A percentile compares a stretch with the other conserved stretches of the same genome.
Conservation (phyloP, 2,113 vertebrate genomes). For the Sylvilagus bachmani region DNA sequence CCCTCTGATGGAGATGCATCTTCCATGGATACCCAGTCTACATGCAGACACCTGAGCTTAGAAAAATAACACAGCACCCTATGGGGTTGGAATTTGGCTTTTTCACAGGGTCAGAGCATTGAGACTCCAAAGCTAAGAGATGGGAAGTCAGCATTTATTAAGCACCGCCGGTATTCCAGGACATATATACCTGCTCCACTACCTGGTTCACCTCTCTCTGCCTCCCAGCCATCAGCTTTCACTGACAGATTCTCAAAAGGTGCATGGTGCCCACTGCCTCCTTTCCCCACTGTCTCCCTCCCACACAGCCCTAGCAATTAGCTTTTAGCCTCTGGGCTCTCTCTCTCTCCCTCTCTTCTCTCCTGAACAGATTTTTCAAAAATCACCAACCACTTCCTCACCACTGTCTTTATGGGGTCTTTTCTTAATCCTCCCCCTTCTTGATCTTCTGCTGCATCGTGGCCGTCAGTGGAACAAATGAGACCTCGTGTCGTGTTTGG, state of each 20-base stretch:
- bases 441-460: not conserved
- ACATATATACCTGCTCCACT: not conserved
- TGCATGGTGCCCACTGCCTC: not conserved
- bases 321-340: not conserved
- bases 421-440: not conserved
- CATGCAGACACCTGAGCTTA: fast-evolving
- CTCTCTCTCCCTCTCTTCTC: not conserved
- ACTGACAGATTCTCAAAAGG: not conserved
- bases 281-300: not conserved
- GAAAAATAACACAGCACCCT: not conserved
- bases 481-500: too few species aligned
- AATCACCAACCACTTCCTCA: not conserved
- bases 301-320: not conserved
- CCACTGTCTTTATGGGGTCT: not conserved
- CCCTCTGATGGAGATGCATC: not conserved
- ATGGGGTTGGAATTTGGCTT: not conserved
- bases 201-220: not conserved
- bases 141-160: not conserved
- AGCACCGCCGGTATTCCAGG: not conserved
- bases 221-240: too few species aligned
- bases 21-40: not conserved
- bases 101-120: not conserved
- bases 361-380: not conserved
- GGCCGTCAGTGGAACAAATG: too few species aligned
- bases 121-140: not conserved